Percentiles rank a stretch among this genome's conserved stretches.
These are phyloP conservation scores for Steinernema feltiae DNA, from an alignment of 1,140 invertebrate species.

Conservation along the genomic window DNA sequence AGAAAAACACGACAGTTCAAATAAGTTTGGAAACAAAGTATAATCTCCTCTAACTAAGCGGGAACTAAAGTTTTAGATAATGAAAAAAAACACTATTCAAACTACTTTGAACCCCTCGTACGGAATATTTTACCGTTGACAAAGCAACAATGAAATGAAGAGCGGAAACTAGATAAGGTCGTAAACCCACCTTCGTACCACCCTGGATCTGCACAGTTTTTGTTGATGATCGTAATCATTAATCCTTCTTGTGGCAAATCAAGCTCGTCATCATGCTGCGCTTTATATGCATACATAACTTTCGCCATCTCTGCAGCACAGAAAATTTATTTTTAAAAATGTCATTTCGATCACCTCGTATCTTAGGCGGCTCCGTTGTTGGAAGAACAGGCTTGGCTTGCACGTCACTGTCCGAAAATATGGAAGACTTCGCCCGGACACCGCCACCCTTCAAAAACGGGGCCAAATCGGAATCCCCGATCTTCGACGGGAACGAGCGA, in stretches of 20 bases:
- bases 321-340: background rate
- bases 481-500: background rate
- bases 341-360: background rate
- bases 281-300: constrained; percentile 80
- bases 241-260: constrained; percentile 76
- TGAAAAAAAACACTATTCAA: no score
- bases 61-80: no score
- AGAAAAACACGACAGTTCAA: no score
- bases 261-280: constrained; percentile 88
- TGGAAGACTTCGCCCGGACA: background rate
- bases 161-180: no score
- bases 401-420: background rate
- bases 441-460: background rate
- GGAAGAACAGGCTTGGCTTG: background rate
- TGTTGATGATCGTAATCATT: constrained; percentile 72
- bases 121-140: no score
- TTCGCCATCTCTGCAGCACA: constrained; percentile 62
- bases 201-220: constrained; percentile 81
- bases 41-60: no score
- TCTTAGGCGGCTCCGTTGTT: background rate
- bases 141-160: no score
- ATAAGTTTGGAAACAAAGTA: no score
- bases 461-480: background rate
- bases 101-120: no score
- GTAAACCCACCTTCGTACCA: constrained; percentile 99